Evolutionary conservation across 2,888 invertebrate species (phyloP), one percentile per base, ranked within the genome.

Genomic region (Hedya salicella): DNA sequence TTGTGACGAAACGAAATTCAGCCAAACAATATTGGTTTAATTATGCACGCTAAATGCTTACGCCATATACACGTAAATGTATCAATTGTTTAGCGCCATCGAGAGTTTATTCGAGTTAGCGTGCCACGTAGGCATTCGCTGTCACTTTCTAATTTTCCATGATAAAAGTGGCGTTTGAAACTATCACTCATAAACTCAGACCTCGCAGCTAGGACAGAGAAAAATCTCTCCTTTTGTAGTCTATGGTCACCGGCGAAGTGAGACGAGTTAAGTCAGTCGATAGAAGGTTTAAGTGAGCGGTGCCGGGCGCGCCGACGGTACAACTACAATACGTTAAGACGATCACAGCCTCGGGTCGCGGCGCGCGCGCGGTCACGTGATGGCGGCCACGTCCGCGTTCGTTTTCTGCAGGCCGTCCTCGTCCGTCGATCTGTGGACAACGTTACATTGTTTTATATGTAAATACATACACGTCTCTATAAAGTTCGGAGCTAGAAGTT

Each of bases 271-370:
- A 36, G 36, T 36, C 36, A 36, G 36, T 36, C 36, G 36, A 36
- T 36, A 36, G 36, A 36, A 36, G 9, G 36, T 36, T 36, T 62
- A 70, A 62, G 74, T 75, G 92, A 92, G 85, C 83, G 78, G 85
- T 46, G 64, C 39, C 69, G 48, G 64, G 69, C 67, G 70, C 68
- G 61, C 40, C 61, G 68, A 62, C 68, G 68, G 88, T 91, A n/a
- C 62, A 70, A 63, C 74, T 75, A 78, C 65, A 73, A 86, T 80
- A 80, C 78, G 84, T 85, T 74, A 85, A 87, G 86, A 89, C n/a
- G 91, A 90, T 92, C 92, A 92, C 92, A 92, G 92, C 92, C 92
- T 85, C 83, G 78, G 85, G 46, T 62, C 39, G 69, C 48, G 63
- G 69, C 67, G 70, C 68, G 61, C 40, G 62, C 68, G 63, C 68